These are phyloP conservation scores for Streblospio benedicti DNA, from an alignment of 1,140 invertebrate genomes.

Conservation along the genomic window DNA sequence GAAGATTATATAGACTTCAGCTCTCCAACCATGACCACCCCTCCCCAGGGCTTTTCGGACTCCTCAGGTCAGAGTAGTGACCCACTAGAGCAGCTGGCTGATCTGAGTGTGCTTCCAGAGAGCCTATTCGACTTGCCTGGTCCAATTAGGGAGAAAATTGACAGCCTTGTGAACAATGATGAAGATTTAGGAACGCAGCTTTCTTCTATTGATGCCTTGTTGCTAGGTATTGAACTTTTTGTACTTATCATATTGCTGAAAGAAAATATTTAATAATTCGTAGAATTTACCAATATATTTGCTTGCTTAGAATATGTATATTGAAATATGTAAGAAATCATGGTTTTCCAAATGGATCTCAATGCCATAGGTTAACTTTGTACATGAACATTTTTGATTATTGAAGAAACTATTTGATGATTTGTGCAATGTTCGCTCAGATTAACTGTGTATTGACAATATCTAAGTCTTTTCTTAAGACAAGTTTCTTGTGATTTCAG, in stretches of 20 bases:
- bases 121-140: slow-evolving; percentile 8
- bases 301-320: too few species aligned
- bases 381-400: too few species aligned
- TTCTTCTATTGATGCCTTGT: slow-evolving; percentile 12
- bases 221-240: slow-evolving; percentile 4
- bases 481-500: too few species aligned
- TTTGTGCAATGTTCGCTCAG: too few species aligned
- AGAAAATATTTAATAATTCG: background rate
- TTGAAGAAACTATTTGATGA: too few species aligned
- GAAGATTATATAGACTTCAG: slow-evolving; percentile 46
- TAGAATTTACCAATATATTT: too few species aligned
- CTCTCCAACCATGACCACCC: slow-evolving; percentile 6
- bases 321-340: too few species aligned
- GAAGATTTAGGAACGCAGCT: slow-evolving; percentile 10
- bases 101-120: slow-evolving; percentile 2
- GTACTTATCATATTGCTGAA: background rate
- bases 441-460: too few species aligned
- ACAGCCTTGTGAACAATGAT: slow-evolving; percentile 2
- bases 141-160: slow-evolving; percentile 3
- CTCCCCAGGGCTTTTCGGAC: slow-evolving; percentile 12
- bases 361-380: too few species aligned
- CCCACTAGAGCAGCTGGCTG: slow-evolving; percentile 1
- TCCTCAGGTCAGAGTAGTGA: too few species aligned
- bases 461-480: too few species aligned
- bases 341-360: too few species aligned